Evolutionary conservation across 2,888 invertebrate species (phyloP).

Genomic region (Trichopoda pennipes): DNA sequence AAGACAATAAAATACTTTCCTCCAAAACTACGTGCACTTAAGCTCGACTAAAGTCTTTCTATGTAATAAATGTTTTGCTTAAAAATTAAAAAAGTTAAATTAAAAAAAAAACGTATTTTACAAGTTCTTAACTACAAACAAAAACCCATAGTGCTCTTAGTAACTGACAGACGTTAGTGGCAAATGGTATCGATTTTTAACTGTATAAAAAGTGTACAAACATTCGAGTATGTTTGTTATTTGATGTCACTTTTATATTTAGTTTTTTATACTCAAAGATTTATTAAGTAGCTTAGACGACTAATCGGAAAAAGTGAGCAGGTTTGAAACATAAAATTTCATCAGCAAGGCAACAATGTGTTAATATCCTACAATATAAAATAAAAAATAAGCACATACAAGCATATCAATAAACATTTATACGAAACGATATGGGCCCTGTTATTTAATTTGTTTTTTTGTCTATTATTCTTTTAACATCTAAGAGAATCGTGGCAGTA

Average conservation of each 20-base stretch:
- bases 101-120: too few species aligned
- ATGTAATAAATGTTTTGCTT: too few species aligned
- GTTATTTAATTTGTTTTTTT: background rate
- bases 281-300: slow-evolving; percentile 60
- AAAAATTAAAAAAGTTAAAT: too few species aligned
- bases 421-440: background rate
- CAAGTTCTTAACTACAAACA: background rate
- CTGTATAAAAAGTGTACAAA: slow-evolving; percentile 46
- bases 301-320: slow-evolving; percentile 46
- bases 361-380: slow-evolving; percentile 54
- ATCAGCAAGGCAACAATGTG: slow-evolving; percentile 53
- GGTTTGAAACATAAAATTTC: slow-evolving; percentile 37
- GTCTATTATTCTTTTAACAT: background rate
- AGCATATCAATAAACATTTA: background rate
- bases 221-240: slow-evolving; percentile 37
- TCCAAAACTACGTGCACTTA: too few species aligned
- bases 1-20: too few species aligned
- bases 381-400: background rate
- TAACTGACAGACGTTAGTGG: slow-evolving; percentile 36
- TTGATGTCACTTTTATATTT: slow-evolving; percentile 36
- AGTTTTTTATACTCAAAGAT: slow-evolving; percentile 40
- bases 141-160: slow-evolving; percentile 25
- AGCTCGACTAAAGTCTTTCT: too few species aligned
- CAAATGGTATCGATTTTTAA: slow-evolving; percentile 67
- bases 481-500: background rate